These are phyloP conservation scores for Penaeus japonicus DNA, from an alignment of 1,140 invertebrate species.

Conservation along the genomic window DNA sequence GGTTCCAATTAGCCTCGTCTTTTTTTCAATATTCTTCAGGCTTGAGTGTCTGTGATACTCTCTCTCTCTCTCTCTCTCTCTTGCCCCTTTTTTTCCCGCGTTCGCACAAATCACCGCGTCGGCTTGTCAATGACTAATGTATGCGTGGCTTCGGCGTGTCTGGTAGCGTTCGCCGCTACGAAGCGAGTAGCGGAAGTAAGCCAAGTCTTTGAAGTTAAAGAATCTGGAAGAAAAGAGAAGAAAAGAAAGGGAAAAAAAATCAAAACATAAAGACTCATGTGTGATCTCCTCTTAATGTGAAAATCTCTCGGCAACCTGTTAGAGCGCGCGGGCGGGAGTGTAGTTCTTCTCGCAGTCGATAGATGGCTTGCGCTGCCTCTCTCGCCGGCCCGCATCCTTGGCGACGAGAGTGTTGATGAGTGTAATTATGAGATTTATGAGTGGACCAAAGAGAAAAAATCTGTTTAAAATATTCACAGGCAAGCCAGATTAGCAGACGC, in stretches of 20 bases:
- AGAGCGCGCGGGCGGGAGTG: not conserved
- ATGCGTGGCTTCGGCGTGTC: too few species aligned
- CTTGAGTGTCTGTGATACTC: too few species aligned
- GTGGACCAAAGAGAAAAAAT: conserved; percentile 53
- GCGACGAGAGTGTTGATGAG: conserved; percentile 42
- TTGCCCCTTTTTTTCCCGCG: too few species aligned
- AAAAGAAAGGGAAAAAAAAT: not conserved
- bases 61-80: too few species aligned
- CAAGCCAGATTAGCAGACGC: conserved; percentile 49
- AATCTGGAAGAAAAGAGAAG: not conserved
- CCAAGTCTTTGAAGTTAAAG: too few species aligned
- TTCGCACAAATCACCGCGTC: too few species aligned
- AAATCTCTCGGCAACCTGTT: conserved; percentile 37
- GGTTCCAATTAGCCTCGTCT: too few species aligned
- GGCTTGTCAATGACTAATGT: too few species aligned
- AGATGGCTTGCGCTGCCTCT: conserved; percentile 47
- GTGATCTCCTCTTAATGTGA: too few species aligned
- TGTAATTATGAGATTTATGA: conserved; percentile 55
- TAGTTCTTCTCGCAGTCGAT: conserved; percentile 26
- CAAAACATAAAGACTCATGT: not conserved
- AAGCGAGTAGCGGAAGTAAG: too few species aligned
- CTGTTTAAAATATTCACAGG: conserved; percentile 53
- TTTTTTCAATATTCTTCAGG: too few species aligned
- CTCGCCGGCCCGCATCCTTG: not conserved
- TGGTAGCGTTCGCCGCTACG: too few species aligned